Base-by-base conservation (phyloP, 2,888 invertebrate species). In the Pristionchus fissidentatus region DNA sequence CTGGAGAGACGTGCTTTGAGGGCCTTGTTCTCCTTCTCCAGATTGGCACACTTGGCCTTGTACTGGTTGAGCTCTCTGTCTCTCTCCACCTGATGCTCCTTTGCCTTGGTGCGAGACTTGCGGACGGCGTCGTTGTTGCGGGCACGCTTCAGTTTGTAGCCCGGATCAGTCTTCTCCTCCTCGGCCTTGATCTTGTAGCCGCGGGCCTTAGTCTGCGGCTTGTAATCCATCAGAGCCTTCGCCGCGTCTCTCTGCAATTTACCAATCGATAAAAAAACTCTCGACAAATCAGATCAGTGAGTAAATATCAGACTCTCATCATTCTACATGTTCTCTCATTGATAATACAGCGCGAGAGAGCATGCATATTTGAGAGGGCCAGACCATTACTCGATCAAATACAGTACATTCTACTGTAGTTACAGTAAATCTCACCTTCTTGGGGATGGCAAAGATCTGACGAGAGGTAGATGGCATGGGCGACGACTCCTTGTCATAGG, bases 41-140 rank as follows among this genome's bases (percentile, higher is more conserved):
- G 49, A 13, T 22, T 66, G 19, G 29, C n/a, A 29, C 38, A 35
- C 29, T 41, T 38, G 0, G 38, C 73, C 35, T 52, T 49, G 19
- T 32, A 13, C 38, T 35, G 7, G n/a, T 29, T 35, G 19, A 70
- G 35, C 32, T 83, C 70, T n/a, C 38, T 35, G 13, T 83, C 83
- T 73, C 73, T 70, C 32, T 70, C 55, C 83, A 52, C 49, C 55
- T 83, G 83, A 15, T 43, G 29, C 73, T 83, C 70, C 55, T 78
- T 87, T 2, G 85, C 87, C 85, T 88, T 88, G 41, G 84, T 85
- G 55, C 88, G 84, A 46, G 85, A 85, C 77, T 87, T 87, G 15
- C 88, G 73, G 38, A 88, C 88, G 8, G 88, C 88, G 70, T 88
- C 88, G 62, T 88, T 88, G 84, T 88, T 88, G 22, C 86, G 52